These are phyloP conservation scores for Orthonevra nobilis DNA, from an alignment of 2,888 invertebrate genomes.

Conservation along the genomic window DNA sequence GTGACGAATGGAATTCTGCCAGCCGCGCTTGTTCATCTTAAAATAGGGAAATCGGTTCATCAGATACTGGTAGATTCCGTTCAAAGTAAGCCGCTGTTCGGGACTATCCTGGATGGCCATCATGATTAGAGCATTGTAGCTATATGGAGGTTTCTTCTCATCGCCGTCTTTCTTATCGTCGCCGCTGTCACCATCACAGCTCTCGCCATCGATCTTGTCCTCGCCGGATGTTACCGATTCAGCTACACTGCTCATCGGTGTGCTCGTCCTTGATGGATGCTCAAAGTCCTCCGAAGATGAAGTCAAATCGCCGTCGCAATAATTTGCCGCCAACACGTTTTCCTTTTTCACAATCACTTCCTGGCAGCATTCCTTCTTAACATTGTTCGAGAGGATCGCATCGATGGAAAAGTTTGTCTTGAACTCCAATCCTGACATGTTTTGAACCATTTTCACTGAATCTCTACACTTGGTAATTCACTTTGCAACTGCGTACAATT, in stretches of 20 bases:
- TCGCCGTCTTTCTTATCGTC: constrained; percentile 73
- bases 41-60: constrained; percentile 99
- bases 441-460: constrained; percentile 76
- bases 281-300: constrained; percentile 77
- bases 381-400: constrained; percentile 86
- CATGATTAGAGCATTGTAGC: constrained; percentile 99
- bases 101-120: constrained; percentile 99
- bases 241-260: constrained; percentile 78
- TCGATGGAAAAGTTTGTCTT: constrained; percentile 91
- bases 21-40: constrained; percentile 97
- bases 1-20: constrained; percentile 99
- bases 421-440: constrained; percentile 77
- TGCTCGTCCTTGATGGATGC: constrained; percentile 77
- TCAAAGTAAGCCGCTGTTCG: constrained; percentile 94
- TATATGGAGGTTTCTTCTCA: constrained; percentile 96
- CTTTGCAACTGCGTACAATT: constrained; percentile 4
- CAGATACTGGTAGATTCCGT: constrained; percentile 98
- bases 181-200: constrained; percentile 73
- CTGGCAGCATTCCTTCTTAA: constrained; percentile 59
- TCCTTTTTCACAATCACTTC: constrained; percentile 67
- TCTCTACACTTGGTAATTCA: constrained; percentile 47
- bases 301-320: constrained; percentile 75
- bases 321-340: constrained; percentile 28
- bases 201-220: constrained; percentile 72
- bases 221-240: constrained; percentile 75